Base-by-base conservation (phyloP, 2,797 vertebrate genomes). In the Ambastaia sidthimunki region DNA sequence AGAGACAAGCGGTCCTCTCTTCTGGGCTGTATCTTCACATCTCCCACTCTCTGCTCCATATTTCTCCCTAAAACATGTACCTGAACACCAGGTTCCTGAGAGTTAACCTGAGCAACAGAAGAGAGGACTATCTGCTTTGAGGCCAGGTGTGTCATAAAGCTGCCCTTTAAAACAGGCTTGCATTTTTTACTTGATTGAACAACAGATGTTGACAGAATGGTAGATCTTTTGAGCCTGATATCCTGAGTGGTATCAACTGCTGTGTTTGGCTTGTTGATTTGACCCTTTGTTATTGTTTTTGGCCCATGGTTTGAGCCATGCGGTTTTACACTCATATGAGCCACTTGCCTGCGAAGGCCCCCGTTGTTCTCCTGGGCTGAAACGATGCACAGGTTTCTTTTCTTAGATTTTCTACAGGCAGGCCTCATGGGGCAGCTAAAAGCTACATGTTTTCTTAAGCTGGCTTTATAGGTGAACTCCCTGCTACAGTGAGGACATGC, bases 351-450 rank as follows among this genome's bases (percentile, higher is more conserved):
- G 0, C 92, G 95, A 78, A 94, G 90, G 88, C 85, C 93, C 73
- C 81, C 91, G 10, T 90, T 86, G 25, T 91, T 96, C 54, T 94
- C 96, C 59, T 96, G 94, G 4, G 94, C 91, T 16, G 91, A 86
- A 2, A 87, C 90, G 80, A 95, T 93, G 77, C 94, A 94, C n/a
- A 92, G 89, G 83, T 92, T 93, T 65, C 91, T 90, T 66, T 95
- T 91, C 84, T 87, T 92, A 37, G 87, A 91, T 85, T 94, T 97
- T 87, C 93, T 96, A 34, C 89, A 88, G 69, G 92, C 91, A 0
- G 95, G 95, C 80, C 98, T 99, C 91, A 96, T 95, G 88, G 96
- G 96, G 85, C 98, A 99, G 89, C 94, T 96, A 31, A 97, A 96
- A 0, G 96, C 95, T 0, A 97, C 96, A 0, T 99, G 98, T 54